Conservation (phyloP, 2,888 invertebrate species). For the Cheilosia vulpina region DNA sequence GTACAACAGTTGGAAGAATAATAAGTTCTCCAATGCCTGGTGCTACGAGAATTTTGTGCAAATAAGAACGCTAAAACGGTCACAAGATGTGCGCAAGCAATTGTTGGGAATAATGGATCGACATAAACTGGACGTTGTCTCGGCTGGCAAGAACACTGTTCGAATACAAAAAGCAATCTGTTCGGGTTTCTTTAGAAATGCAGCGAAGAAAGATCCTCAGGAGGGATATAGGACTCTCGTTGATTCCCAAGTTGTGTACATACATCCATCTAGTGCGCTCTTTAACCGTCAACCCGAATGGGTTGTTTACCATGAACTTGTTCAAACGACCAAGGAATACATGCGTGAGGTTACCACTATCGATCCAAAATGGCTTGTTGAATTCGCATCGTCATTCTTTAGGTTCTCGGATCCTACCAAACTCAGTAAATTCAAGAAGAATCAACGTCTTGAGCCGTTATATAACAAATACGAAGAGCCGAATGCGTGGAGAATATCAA, state of each 20-base stretch:
- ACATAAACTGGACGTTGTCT: constrained; percentile 97
- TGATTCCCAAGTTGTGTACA: constrained; percentile 99
- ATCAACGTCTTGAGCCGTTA: constrained; percentile 98
- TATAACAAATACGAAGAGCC: constrained; percentile 99
- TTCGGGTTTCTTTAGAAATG: constrained; percentile 99
- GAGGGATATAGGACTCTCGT: constrained; percentile 98
- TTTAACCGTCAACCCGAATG: constrained; percentile 99
- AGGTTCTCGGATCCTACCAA: constrained; percentile 99
- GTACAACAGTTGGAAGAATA: constrained; percentile 99
- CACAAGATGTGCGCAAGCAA: constrained; percentile 99
- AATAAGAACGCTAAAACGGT: constrained; percentile 96
- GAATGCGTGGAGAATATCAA: constrained; percentile 99
- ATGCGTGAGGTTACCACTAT: constrained; percentile 99
- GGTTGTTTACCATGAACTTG: constrained; percentile 99
- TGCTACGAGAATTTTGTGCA: constrained; percentile 99
- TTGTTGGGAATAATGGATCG: constrained; percentile 98
- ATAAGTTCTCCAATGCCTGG: constrained; percentile 99
- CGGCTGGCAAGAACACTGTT: constrained; percentile 97
- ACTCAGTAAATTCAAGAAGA: constrained; percentile 99
- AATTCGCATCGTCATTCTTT: constrained; percentile 99
- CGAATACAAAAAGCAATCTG: constrained; percentile 99
- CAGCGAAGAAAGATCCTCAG: constrained; percentile 99
- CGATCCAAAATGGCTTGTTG: constrained; percentile 99
- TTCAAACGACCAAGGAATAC: constrained; percentile 99
- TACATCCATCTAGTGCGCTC: constrained; percentile 98